Conservation (phyloP, 2,888 invertebrate species). For the Erebia ligea region DNA sequence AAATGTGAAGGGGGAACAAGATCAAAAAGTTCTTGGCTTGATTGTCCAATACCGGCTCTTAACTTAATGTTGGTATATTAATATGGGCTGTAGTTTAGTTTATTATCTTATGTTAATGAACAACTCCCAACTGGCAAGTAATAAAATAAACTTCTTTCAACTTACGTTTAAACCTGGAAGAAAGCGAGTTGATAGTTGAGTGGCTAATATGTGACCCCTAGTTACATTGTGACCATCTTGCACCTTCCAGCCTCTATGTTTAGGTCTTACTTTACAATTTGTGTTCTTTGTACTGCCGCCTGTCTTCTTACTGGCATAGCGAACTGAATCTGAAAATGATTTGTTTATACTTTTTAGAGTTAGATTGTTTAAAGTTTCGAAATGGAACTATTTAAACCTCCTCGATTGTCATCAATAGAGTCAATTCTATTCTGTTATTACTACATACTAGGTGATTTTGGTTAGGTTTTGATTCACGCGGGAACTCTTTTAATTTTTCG, state of each 20-base stretch:
- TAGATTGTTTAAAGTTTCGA: neutral
- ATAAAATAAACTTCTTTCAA: neutral
- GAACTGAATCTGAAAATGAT: conserved; percentile 63
- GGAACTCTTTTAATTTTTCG: no score
- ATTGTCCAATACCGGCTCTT: no score
- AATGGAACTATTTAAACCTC: neutral
- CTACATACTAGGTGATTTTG: no score
- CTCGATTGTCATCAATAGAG: neutral
- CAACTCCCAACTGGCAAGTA: no score
- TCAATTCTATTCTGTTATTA: neutral
- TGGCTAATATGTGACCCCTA: conserved; percentile 86
- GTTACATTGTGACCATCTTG: conserved; percentile 87
- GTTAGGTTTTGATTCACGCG: no score
- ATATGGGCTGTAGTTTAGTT: no score
- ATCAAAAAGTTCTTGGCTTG: no score
- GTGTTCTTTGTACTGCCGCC: conserved; percentile 88
- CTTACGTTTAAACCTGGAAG: conserved; percentile 82
- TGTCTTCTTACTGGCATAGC: conserved; percentile 89
- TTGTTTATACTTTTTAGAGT: neutral
- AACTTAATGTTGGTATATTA: no score
- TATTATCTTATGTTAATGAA: no score
- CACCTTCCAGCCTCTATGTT: conserved; percentile 90
- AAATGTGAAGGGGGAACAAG: no score
- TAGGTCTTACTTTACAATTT: conserved; percentile 86
- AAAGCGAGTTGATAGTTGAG: conserved; percentile 87